These are phyloP conservation scores for Melipona quadrifasciata DNA, from an alignment of 1,140 invertebrate genomes.

Conservation along the genomic window DNA sequence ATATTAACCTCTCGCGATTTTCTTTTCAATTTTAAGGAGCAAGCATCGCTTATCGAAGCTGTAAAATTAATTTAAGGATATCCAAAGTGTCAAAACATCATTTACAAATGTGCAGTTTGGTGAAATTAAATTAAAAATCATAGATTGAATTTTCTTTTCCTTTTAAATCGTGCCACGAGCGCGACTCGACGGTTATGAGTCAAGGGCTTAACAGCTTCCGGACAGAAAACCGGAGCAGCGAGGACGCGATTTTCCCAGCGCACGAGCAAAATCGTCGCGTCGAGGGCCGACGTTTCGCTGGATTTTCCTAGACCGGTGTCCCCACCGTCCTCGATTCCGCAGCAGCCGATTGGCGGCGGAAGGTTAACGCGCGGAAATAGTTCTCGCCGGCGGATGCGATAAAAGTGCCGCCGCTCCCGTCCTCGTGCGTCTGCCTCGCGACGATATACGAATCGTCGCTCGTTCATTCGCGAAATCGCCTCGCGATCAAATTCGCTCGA, in stretches of 20 bases:
- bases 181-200: too few relatives aligned
- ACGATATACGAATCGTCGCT: constrained; percentile 58
- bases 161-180: too few relatives aligned
- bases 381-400: constrained; percentile 68
- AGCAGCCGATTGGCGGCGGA: constrained; percentile 51
- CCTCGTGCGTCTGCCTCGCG: constrained; percentile 15
- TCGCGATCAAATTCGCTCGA: constrained; percentile 6
- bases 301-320: constrained; percentile 31
- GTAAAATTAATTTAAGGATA: too few relatives aligned
- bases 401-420: constrained; percentile 50
- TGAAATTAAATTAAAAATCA: too few relatives aligned
- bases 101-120: too few relatives aligned
- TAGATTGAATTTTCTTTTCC: too few relatives aligned
- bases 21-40: too few relatives aligned
- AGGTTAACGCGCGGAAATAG: constrained; percentile 52
- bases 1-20: too few relatives aligned
- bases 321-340: constrained; percentile 27
- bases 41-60: too few relatives aligned
- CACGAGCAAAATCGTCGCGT: background rate
- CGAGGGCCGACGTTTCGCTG: background rate
- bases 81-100: too few relatives aligned
- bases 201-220: too few relatives aligned
- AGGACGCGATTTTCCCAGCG: background rate
- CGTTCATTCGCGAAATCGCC: constrained; percentile 46
- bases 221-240: background rate